Evolutionary conservation across 1,140 invertebrate genomes (phyloP).

Genomic region (Drosophila seguyi): DNA sequence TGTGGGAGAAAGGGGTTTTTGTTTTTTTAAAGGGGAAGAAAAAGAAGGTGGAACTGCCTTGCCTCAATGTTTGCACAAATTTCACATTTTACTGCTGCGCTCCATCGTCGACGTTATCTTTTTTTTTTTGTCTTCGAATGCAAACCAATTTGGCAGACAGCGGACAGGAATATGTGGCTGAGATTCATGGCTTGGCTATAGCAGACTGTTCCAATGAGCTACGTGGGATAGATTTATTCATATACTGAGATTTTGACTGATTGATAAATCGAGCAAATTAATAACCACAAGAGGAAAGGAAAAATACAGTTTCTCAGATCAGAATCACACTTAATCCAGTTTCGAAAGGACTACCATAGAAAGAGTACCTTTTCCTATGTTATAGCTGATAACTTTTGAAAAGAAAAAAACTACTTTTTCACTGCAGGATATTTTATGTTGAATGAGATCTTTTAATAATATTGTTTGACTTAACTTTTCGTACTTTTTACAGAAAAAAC

Average conservation of each 20-base stretch:
- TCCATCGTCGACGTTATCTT: slow-evolving; percentile 56
- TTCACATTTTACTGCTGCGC: slow-evolving; percentile 72
- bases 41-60: neutral
- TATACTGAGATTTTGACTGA: neutral
- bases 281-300: no score
- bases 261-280: neutral
- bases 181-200: slow-evolving; percentile 51
- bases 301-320: no score
- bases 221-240: neutral
- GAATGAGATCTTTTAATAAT: no score
- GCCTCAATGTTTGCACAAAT: slow-evolving; percentile 77
- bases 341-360: no score
- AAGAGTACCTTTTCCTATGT: no score
- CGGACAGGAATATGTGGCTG: slow-evolving; percentile 53
- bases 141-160: slow-evolving; percentile 75
- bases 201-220: slow-evolving; percentile 33
- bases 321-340: no score
- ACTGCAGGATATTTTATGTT: no score
- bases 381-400: no score
- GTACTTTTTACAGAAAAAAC: neutral
- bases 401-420: neutral
- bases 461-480: neutral
- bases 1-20: slow-evolving; percentile 2
- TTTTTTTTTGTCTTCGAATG: slow-evolving; percentile 77
- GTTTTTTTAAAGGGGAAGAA: neutral